Conservation (phyloP, 2,797 vertebrate species). For the Capromys pilorides region DNA sequence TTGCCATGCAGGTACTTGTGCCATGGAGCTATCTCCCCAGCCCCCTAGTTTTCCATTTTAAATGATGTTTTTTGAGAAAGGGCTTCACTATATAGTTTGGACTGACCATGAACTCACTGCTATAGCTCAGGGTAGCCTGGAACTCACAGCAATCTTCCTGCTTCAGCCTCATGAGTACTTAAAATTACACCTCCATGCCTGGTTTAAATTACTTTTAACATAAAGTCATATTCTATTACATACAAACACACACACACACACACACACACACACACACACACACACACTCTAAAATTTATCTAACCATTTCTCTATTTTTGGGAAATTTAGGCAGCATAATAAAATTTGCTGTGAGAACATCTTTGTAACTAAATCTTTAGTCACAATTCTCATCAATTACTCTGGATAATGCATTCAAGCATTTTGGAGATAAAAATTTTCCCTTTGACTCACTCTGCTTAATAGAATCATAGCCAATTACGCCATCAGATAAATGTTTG, state of each 20-base stretch:
- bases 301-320: slow-evolving; percentile 37
- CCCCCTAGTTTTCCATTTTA: background rate
- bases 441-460: slow-evolving; percentile 36
- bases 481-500: background rate
- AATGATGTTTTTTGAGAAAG: background rate
- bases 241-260: background rate
- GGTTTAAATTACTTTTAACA: slow-evolving; percentile 7
- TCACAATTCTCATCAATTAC: slow-evolving; percentile 41
- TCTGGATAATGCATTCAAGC: slow-evolving; percentile 39
- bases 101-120: background rate
- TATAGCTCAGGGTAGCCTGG: background rate
- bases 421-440: slow-evolving; percentile 18
- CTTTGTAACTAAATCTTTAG: slow-evolving; percentile 33
- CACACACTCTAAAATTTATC: slow-evolving; percentile 14
- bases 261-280: too few species aligned
- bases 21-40: too few species aligned
- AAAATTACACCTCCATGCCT: background rate
- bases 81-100: background rate
- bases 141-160: background rate
- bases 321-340: slow-evolving; percentile 40
- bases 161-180: background rate
- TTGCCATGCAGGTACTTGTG: too few species aligned
- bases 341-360: slow-evolving; percentile 27
- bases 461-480: slow-evolving; percentile 4
- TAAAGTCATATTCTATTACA: slow-evolving; percentile 33